Base-by-base conservation (phyloP, 2,113 vertebrate species). In the Epinephelus cyanopodus region DNA sequence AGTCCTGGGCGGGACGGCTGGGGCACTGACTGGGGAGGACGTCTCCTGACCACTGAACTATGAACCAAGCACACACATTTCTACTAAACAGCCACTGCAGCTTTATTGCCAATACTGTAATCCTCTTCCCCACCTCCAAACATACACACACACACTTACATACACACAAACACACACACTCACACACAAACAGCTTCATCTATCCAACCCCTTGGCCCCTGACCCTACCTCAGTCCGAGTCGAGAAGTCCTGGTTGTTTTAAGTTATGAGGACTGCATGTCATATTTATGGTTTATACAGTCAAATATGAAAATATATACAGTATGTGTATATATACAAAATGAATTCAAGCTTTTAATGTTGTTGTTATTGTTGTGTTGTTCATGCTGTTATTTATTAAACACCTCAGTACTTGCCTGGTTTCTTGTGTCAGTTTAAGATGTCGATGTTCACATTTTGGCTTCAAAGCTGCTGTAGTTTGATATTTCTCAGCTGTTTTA, bases 241-340 rank as follows among this genome's bases (percentile, higher is more conserved):
- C 95, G 94, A 98, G 97, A 99, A 97, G 97, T 98, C 97, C 98
- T 95, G 91, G 90, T 95, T 88, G 74, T 93, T 97, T 94, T 99
- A 99, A 99, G 93, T 99, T 99, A 99, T 99, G 95, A 96, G 94
- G 96, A 97, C 96, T 97, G 97, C 97, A 98, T 98, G 97, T 95
- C 96, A 96, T 98, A 99, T 99, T 99, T 99, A 99, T 98, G 97
- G 96, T 98, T 99, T 98, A 97, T 98, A 99, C 96, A 95, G 93
- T 96, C 96, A 96, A 94, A 93, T 93, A 93, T 93, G 89, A 89
- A 94, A 90, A 86, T 95, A 92, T 92, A 93, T 94, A 91, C 90
- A 84, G 74, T 93, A 90, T 93, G 83, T 94, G 85, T 95, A 91
- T 90, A 93, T 92, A 94, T 92, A 88, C 74, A 91, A 94, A 92